Percentiles rank a stretch among this genome's conserved stretches.
Evolutionary conservation across 1,140 invertebrate species (phyloP).

Genomic region (Drosophila simulans): DNA sequence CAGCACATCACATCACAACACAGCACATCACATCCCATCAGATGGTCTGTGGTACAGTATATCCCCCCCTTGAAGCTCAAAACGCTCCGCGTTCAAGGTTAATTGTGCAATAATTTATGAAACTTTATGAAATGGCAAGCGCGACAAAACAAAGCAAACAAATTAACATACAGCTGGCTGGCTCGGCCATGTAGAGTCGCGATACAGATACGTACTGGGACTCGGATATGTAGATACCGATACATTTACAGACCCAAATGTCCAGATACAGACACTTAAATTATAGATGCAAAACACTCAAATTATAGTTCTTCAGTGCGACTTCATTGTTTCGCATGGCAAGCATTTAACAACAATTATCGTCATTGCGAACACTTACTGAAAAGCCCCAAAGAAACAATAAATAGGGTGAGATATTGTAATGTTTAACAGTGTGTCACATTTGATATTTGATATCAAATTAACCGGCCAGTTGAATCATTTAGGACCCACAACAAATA

Average conservation of each 20-base stretch:
- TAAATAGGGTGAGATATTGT: constrained; percentile 1
- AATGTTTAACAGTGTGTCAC: neutral
- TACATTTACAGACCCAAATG: neutral
- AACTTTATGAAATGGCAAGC: constrained; percentile 69
- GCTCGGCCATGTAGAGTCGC: constrained; percentile 23
- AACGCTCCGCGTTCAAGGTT: constrained; percentile 56
- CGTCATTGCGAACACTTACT: neutral
- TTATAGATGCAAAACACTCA: constrained; percentile 18
- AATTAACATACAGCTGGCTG: constrained; percentile 52
- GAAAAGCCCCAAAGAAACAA: neutral
- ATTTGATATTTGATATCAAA: constrained; percentile 1
- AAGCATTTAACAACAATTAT: constrained; percentile 14
- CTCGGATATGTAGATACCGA: neutral
- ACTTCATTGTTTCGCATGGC: constrained; percentile 10
- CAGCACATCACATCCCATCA: constrained; percentile 1
- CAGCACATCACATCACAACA: neutral
- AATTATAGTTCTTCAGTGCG: constrained; percentile 7
- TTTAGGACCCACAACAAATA: no score
- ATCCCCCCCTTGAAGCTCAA: constrained; percentile 7
- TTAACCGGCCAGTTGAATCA: neutral
- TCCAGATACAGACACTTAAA: constrained; percentile 2
- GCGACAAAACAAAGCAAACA: constrained; percentile 56
- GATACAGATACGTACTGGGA: neutral
- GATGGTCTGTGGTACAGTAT: neutral
- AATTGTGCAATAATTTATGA: constrained; percentile 78